Percentiles rank a stretch among this genome's conserved stretches.
Evolutionary conservation across 2,797 vertebrate species (phyloP).

Genomic region (Ptychobarbus kaznakovi): DNA sequence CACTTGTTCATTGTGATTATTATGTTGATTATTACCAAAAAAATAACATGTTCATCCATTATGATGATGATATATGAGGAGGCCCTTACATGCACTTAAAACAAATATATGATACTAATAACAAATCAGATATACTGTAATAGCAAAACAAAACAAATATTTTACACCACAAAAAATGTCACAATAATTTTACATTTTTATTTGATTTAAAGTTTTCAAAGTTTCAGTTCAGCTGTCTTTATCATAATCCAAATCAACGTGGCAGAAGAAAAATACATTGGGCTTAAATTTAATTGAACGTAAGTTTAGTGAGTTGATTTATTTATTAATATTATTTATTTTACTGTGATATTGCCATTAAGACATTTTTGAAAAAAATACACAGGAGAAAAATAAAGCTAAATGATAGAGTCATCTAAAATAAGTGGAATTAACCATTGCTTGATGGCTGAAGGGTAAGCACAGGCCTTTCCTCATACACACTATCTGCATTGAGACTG

Average conservation of each 20-base stretch:
- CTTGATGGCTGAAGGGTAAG: background rate
- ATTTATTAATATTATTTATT: background rate
- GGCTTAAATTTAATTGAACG: background rate
- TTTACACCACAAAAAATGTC: background rate
- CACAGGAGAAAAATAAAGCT: background rate
- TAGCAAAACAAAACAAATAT: background rate
- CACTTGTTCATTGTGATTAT: background rate
- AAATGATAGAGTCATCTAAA: background rate
- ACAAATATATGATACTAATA: background rate
- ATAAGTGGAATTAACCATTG: background rate
- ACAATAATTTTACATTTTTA: background rate
- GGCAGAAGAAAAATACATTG: background rate
- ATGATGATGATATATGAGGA: background rate
- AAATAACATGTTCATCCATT: background rate
- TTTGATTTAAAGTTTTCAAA: background rate
- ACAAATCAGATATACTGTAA: background rate
- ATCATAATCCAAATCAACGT: background rate
- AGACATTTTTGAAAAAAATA: background rate
- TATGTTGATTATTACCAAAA: background rate
- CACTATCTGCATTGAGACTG: conserved; percentile 7
- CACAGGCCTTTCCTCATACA: conserved; percentile 5
- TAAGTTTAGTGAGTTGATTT: background rate
- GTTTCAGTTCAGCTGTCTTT: background rate
- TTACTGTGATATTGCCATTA: background rate
- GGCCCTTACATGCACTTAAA: background rate